Evolutionary conservation across 1,140 invertebrate genomes (phyloP), one percentile per base, ranked within the genome.

Genomic region (Drosophila ambigua): DNA sequence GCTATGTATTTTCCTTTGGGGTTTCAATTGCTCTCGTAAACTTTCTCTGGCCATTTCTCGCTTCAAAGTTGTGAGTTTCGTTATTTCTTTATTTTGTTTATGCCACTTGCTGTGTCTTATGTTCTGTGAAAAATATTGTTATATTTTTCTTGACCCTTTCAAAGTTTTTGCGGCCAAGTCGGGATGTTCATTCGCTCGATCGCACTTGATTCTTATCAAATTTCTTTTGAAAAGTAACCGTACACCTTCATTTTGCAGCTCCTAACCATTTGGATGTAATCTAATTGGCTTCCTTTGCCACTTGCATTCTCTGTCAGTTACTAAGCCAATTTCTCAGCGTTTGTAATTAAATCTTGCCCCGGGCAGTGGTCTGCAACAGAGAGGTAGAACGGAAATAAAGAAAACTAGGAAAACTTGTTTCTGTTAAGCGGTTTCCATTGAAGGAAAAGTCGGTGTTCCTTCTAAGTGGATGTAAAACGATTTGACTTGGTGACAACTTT

Each of bases 321-420:
- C 54, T 64, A 55, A 74, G 64, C 74, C 74, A 73, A 73, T 68
- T 77, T 45, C 59, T 68, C 24, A 62, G 50, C 68, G 71, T 74
- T 68, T 69, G 59, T 77, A 77, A 77, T 77, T 73, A 57, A 73
- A 77, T 68, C 53, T 73, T 43, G 59, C 59, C 64, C 35, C 43
- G 44, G 43, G 74, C 62, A 39, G 3, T 35, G 15, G 31, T 20
- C 8, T 11, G 9, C 5, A 5, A 5, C 8, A 31, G 3, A 35
- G 15, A 11, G 26, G 28, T 4, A 35, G 51, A 35, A 53, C 51
- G 54, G 43, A 57, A 45, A 57, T 57, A 57, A 57, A 57, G 44
- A 26, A 23, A 57, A 57, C 39, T 31, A 45, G n/a, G 15, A 57
- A 46, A 57, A 57, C 26, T 57, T 15, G 8, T 48, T 11, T 23